Evolutionary conservation across 1,140 invertebrate species (phyloP).

Genomic region (Artemia franciscana): DNA sequence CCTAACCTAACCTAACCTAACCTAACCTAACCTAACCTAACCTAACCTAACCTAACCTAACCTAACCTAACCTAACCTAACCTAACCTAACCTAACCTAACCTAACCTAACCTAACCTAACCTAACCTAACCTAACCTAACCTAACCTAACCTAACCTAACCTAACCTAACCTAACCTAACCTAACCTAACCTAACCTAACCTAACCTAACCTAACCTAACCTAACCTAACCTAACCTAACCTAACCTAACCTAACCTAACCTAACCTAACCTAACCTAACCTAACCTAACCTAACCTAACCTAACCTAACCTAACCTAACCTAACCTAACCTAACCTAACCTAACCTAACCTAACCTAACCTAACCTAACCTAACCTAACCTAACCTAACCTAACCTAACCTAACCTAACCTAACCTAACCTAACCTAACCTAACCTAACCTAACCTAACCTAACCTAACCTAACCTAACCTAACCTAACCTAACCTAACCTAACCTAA

Average conservation of each 20-base stretch:
- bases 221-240: conserved; percentile 3
- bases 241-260: conserved; percentile 3
- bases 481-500: conserved; percentile 8
- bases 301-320: conserved; percentile 17
- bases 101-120: conserved; percentile 15
- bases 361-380: conserved; percentile 14
- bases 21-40: conserved; percentile 13
- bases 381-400: conserved; percentile 12
- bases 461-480: conserved; percentile 2
- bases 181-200: conserved; percentile 10
- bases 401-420: conserved; percentile 11
- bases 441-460: conserved; percentile 7
- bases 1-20: too few relatives aligned
- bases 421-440: conserved; percentile 10
- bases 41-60: conserved; percentile 17
- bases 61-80: conserved; percentile 17
- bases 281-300: conserved; percentile 18
- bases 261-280: conserved; percentile 16
- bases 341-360: conserved; percentile 16
- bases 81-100: conserved; percentile 9
- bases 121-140: conserved; percentile 15
- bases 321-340: conserved; percentile 15
- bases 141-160: conserved; percentile 11
- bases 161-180: conserved; percentile 11
- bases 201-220: not conserved